Conservation (phyloP, 2,113 vertebrate genomes). For the Acinonyx jubatus region DNA sequence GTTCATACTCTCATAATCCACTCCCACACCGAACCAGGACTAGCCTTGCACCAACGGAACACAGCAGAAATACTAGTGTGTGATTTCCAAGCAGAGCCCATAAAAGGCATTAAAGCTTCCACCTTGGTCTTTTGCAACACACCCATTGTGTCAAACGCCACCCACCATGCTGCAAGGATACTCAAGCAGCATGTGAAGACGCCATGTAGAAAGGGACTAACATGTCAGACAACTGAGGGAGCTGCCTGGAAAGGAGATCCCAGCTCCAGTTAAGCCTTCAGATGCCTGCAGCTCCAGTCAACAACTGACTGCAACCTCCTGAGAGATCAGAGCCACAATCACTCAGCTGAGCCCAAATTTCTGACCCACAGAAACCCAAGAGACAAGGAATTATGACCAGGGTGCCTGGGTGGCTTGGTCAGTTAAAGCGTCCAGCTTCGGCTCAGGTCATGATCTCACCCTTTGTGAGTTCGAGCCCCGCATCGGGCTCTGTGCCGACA, state of each 20-base stretch:
- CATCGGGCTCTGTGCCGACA: no score
- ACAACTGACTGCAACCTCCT: background rate
- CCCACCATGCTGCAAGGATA: background rate
- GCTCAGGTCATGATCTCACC: no score
- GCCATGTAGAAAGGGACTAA: fast-evolving
- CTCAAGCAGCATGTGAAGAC: background rate
- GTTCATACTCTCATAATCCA: fast-evolving
- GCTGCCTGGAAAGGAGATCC: background rate
- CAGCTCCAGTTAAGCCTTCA: background rate
- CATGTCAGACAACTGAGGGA: no score
- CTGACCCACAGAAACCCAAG: background rate
- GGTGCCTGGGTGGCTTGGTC: no score
- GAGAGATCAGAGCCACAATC: background rate
- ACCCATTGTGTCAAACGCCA: background rate
- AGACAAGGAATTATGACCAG: background rate
- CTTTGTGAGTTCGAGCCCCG: no score
- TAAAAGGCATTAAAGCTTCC: background rate
- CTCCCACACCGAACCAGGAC: background rate
- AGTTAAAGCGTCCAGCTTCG: no score
- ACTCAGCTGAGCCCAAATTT: background rate
- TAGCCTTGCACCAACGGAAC: background rate
- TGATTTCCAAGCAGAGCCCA: background rate
- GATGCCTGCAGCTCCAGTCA: fast-evolving
- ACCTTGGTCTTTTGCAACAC: background rate
- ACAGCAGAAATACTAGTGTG: background rate